Conservation (phyloP, 2,113 vertebrate species). For the Petrocephalus microphthalmus region DNA sequence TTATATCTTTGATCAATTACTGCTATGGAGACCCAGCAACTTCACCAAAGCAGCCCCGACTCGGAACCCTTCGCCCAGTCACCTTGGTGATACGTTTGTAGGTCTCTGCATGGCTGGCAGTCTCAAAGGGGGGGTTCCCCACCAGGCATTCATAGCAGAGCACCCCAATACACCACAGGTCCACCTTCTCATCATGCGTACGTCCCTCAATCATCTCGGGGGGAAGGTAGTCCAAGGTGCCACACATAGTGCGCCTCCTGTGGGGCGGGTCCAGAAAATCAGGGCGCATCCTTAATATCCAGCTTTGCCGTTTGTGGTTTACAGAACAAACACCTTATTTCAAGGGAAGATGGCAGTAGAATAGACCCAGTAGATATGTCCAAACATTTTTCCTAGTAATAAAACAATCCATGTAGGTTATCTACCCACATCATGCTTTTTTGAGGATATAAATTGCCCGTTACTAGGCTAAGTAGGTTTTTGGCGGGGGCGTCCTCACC, state of each 20-base stretch:
- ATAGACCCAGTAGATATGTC: neutral
- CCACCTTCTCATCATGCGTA: conserved; percentile 81
- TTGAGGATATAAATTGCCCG: neutral
- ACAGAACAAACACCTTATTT: neutral
- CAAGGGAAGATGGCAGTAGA: neutral
- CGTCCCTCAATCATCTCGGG: conserved; percentile 88
- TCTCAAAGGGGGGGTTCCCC: conserved; percentile 84
- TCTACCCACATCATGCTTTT: too few species aligned
- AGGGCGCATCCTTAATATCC: neutral
- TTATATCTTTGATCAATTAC: neutral
- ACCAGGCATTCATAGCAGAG: conserved; percentile 82
- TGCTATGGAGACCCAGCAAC: neutral
- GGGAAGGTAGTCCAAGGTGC: conserved; percentile 84
- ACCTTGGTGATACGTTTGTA: conserved; percentile 67
- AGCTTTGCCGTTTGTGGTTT: neutral
- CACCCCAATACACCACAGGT: conserved; percentile 82
- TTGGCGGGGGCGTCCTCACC: conserved; percentile 51
- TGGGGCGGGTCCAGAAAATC: neutral
- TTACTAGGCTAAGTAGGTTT: neutral
- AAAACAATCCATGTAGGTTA: neutral
- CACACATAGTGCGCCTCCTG: conserved; percentile 85
- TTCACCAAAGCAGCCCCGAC: neutral
- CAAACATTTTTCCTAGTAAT: neutral
- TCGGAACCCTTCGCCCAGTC: neutral
- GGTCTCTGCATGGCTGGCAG: conserved; percentile 65